Evolutionary conservation across 2,888 invertebrate species (phyloP).

Genomic region (Elgonia sp.): DNA sequence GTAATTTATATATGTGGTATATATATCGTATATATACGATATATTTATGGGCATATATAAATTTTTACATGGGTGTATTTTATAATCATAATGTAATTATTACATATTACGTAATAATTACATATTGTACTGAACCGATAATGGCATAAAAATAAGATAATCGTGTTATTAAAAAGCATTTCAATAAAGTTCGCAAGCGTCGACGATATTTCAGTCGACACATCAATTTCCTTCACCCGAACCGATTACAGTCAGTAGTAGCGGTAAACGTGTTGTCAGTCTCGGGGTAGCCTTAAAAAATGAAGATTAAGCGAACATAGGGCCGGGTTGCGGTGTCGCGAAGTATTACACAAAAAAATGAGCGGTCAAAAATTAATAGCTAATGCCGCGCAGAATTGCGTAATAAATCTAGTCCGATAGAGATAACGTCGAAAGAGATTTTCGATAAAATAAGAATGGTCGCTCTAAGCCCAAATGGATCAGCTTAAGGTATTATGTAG

Average conservation of each 20-base stretch:
- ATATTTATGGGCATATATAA: too few species aligned
- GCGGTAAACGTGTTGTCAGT: conserved; percentile 60
- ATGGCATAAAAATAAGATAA: neutral
- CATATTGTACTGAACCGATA: too few species aligned
- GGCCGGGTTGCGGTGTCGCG: neutral
- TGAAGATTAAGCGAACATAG: conserved; percentile 16
- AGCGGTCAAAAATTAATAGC: neutral
- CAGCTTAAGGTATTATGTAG: conserved; percentile 29
- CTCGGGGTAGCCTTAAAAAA: conserved; percentile 36
- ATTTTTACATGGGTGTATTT: too few species aligned
- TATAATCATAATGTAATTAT: too few species aligned
- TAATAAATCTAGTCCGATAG: conserved; percentile 38
- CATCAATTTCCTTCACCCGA: conserved; percentile 21
- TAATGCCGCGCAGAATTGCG: neutral
- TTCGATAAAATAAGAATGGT: neutral
- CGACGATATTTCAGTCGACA: conserved; percentile 4
- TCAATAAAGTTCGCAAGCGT: conserved; percentile 14
- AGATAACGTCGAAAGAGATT: conserved; percentile 30
- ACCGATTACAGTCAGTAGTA: conserved; percentile 42
- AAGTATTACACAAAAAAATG: neutral
- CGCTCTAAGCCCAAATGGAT: neutral
- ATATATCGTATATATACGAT: too few species aligned
- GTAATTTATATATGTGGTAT: too few species aligned
- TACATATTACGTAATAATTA: too few species aligned
- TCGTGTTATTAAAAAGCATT: conserved; percentile 14